Evolutionary conservation across 1,140 invertebrate species (phyloP), one percentile per base, ranked within the genome.

Genomic region (Rhizoglyphus robini): DNA sequence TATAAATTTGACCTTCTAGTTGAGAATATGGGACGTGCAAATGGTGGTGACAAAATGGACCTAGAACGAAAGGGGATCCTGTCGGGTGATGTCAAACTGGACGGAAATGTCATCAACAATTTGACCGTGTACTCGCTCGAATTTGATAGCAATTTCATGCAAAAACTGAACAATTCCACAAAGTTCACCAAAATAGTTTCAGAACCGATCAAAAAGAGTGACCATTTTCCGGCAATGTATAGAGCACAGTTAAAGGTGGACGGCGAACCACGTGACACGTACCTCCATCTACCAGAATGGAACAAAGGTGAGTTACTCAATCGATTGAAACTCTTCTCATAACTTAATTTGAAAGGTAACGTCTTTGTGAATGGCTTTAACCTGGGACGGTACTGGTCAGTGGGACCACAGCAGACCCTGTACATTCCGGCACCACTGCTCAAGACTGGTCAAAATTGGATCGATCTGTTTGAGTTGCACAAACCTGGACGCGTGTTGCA

Each of bases 331-430:
- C n/a, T n/a, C n/a, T n/a, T n/a, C n/a, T n/a, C n/a, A n/a, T n/a
- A n/a, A n/a, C n/a, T n/a, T n/a, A n/a, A n/a, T n/a, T n/a, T n/a
- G n/a, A n/a, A n/a, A n/a, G 86, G 86, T 25, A 77, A 84, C 27
- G 80, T 82, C 27, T 87, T 82, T 75, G 74, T 88, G 1, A 90
- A 88, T 72, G 82, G 80, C 2, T 75, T 82, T 68, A 86, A 87
- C 73, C 73, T 89, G 38, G 87, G 87, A 1, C 78, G 86, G 38
- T 88, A 88, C 74, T 89, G 87, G 87, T 83, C 86, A 0, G 69
- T 75, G 2, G 86, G 86, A 5, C 86, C 87, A 2, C 87, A 89
- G 75, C 73, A 85, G 1, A 88, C 86, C 0, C 72, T 89, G 1
- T 89, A 87, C 69, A 77, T 87, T 13, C 87, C 87, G 11, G 78